A percentile compares a stretch with the other conserved stretches of the same genome.
Evolutionary conservation across 2,113 vertebrate genomes (phyloP).

Genomic region (Naja naja): DNA sequence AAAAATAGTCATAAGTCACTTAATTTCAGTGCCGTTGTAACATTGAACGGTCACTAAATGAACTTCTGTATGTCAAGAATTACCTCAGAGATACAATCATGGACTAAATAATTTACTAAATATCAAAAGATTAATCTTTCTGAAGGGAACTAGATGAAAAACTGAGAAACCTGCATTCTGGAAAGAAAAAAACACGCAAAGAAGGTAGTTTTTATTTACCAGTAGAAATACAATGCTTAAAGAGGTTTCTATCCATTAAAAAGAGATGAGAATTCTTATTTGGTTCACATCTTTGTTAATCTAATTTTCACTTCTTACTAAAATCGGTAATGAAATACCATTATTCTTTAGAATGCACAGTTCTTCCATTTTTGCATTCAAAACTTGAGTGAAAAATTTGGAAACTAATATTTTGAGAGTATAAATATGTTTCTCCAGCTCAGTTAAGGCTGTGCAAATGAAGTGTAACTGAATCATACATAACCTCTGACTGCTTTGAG

Average conservation of each 20-base stretch:
- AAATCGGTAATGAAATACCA: not conserved
- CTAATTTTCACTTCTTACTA: not conserved
- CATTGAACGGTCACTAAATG: no score
- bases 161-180: not conserved
- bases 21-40: no score
- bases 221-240: not conserved
- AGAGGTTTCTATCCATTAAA: not conserved
- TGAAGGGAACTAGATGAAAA: not conserved
- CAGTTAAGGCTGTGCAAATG: not conserved
- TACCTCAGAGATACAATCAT: not conserved
- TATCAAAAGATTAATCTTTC: not conserved
- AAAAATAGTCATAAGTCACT: no score
- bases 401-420: not conserved
- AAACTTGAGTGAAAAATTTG: not conserved
- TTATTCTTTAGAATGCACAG: not conserved
- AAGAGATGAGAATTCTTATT: not conserved
- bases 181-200: not conserved
- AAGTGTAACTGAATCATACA: not conserved
- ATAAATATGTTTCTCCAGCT: not conserved
- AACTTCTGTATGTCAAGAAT: no score
- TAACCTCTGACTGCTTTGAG: not conserved
- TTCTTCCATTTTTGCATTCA: not conserved
- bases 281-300: not conserved
- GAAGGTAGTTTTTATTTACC: not conserved
- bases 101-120: not conserved